These are phyloP conservation scores for Centropristis striata DNA, from an alignment of 2,113 vertebrate genomes.

Conservation along the genomic window DNA sequence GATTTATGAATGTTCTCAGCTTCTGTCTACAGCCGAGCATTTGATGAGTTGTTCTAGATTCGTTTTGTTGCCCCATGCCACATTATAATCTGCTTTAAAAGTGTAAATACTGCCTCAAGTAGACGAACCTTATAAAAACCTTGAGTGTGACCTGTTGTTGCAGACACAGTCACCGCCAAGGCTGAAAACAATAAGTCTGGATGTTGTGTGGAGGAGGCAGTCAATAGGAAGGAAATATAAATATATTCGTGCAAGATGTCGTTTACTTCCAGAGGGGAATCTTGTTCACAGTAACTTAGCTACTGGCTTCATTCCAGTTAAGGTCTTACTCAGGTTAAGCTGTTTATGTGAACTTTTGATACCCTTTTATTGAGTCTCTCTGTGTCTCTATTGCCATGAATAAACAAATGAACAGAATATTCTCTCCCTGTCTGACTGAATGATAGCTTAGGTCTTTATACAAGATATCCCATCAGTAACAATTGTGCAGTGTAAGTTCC, in stretches of 20 bases:
- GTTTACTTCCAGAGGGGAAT: slow-evolving; percentile 26
- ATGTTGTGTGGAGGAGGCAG: slow-evolving; percentile 16
- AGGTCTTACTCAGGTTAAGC: slow-evolving; percentile 27
- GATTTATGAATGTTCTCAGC: slow-evolving; percentile 47
- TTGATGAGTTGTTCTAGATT: slow-evolving; percentile 34
- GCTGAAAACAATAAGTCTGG: slow-evolving; percentile 34
- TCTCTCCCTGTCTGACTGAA: neutral
- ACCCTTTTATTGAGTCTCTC: slow-evolving; percentile 1
- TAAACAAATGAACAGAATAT: slow-evolving; percentile 35
- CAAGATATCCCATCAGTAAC: neutral
- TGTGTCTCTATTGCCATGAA: neutral
- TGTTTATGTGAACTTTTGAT: slow-evolving; percentile 46
- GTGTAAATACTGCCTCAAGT: slow-evolving; percentile 10
- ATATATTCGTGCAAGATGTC: slow-evolving; percentile 9
- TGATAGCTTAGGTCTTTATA: neutral
- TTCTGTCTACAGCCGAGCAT: slow-evolving; percentile 5
- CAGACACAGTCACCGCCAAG: neutral
- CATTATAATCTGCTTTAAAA: slow-evolving; percentile 12
- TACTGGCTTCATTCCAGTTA: slow-evolving; percentile 1
- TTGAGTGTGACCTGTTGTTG: neutral
- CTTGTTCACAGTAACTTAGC: slow-evolving; percentile 19
- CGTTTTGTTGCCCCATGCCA: neutral
- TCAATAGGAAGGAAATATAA: slow-evolving; percentile 10
- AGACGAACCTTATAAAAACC: neutral
- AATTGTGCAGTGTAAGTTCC: neutral